These are phyloP conservation scores for Trematomus bernacchii DNA, from an alignment of 2,797 vertebrate species.

Conservation along the genomic window DNA sequence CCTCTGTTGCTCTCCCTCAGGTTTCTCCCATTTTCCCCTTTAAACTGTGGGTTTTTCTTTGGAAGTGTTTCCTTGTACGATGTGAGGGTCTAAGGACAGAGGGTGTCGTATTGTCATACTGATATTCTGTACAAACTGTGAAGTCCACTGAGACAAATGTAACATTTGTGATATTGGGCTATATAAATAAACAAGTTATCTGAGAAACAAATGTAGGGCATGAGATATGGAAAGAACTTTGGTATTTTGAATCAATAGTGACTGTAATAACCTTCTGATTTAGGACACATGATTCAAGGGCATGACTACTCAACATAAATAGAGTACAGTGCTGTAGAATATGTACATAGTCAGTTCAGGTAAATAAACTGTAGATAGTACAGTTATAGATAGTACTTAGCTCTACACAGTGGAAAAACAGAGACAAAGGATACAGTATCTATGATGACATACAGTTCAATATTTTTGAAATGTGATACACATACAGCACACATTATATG, in stretches of 20 bases:
- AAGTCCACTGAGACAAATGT: no score
- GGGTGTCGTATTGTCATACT: no score
- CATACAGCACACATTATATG: not conserved
- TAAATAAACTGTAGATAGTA: not conserved
- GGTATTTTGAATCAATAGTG: constrained; percentile 1
- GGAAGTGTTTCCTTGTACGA: no score
- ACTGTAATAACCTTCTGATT: not conserved
- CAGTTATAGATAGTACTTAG: not conserved
- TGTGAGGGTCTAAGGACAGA: no score
- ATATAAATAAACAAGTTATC: not conserved
- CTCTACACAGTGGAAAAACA: not conserved
- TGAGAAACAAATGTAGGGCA: constrained; percentile 12
- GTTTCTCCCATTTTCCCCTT: no score
- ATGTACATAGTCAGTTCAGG: not conserved
- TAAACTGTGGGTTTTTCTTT: no score
- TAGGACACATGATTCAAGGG: not conserved
- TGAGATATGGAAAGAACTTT: constrained; percentile 3
- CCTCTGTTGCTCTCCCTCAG: no score
- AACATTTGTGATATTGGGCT: no score
- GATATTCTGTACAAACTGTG: no score
- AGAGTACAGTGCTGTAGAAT: not conserved
- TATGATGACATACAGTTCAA: not conserved
- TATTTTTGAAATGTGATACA: not conserved
- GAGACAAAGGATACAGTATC: not conserved
- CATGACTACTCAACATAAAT: not conserved